A percentile compares a stretch with the other conserved stretches of the same genome.
phyloP scores from a whole-genome alignment of 2,113 vertebrate species.

The Naja naja region DNA sequence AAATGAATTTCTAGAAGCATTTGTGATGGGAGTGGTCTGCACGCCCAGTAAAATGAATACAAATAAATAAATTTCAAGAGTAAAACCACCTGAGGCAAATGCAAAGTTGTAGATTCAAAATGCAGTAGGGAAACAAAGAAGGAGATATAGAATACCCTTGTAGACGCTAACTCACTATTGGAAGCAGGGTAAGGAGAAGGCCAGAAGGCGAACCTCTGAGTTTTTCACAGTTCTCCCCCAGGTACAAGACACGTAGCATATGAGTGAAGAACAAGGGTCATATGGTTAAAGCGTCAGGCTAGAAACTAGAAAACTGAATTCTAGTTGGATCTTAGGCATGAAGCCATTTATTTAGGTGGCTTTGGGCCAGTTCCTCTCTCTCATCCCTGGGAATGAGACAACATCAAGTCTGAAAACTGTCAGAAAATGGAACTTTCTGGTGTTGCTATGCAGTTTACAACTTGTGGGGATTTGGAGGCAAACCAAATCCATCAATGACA shows the following conservation, averaged over 20 bases:
- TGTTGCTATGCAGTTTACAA: no score
- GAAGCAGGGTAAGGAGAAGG: background rate
- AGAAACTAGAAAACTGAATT: background rate
- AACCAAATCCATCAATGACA: no score
- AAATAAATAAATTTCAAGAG: background rate
- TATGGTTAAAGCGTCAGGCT: background rate
- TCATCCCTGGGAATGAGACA: background rate
- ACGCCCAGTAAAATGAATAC: background rate
- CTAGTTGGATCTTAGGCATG: background rate
- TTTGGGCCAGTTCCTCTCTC: background rate
- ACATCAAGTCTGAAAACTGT: background rate
- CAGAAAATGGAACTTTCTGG: no score
- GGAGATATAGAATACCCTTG: background rate
- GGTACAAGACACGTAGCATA: background rate
- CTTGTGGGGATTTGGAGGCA: no score
- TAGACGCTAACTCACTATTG: background rate
- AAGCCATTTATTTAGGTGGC: background rate
- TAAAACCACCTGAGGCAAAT: background rate
- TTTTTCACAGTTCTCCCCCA: background rate
- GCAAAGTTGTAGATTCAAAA: background rate
- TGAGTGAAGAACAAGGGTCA: background rate
- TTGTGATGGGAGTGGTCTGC: background rate
- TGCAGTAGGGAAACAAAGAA: background rate
- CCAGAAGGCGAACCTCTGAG: background rate
- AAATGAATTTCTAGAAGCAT: background rate